These are phyloP conservation scores for Drosophila suzukii DNA, from an alignment of 1,140 invertebrate genomes.

Conservation along the genomic window DNA sequence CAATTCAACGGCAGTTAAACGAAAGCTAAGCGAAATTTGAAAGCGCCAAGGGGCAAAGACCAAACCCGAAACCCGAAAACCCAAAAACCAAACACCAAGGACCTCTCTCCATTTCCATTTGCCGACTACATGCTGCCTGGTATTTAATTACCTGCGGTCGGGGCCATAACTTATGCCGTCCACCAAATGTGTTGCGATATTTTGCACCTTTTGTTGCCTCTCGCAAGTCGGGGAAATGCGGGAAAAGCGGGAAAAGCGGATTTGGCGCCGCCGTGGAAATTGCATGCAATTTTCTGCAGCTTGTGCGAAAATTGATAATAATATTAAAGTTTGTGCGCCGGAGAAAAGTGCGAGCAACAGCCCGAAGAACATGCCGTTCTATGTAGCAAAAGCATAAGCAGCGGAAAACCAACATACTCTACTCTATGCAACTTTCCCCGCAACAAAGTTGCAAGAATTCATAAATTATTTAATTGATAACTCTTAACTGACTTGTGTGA, in stretches of 20 bases:
- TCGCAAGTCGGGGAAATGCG: slow-evolving; percentile 1
- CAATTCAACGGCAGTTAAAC: slow-evolving; percentile 50
- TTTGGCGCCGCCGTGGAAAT: slow-evolving; percentile 29
- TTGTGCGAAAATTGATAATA: slow-evolving; percentile 62
- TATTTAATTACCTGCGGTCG: slow-evolving; percentile 63
- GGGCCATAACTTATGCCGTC: slow-evolving; percentile 60
- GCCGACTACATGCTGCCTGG: slow-evolving; percentile 31
- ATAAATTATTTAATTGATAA: slow-evolving; percentile 1
- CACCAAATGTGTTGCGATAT: slow-evolving; percentile 59
- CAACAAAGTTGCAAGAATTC: not conserved
- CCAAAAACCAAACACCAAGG: not conserved
- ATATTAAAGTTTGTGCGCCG: slow-evolving; percentile 55
- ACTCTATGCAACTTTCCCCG: not conserved
- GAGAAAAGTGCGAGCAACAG: slow-evolving; percentile 40
- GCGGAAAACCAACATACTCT: slow-evolving; percentile 20
- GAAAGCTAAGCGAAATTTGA: slow-evolving; percentile 51
- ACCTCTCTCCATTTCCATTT: not conserved
- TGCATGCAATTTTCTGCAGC: slow-evolving; percentile 62
- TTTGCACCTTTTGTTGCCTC: slow-evolving; percentile 43
- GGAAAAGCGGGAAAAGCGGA: slow-evolving; percentile 12
- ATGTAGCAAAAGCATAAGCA: not conserved
- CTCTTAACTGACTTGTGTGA: not conserved
- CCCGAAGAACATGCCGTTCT: slow-evolving; percentile 34
- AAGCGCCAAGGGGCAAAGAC: slow-evolving; percentile 14
- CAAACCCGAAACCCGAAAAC: too few species aligned